Percentiles rank a stretch among this genome's conserved stretches.
phyloP scores from a whole-genome alignment of 2,888 invertebrate species.

The Hypomecis atomaria region DNA sequence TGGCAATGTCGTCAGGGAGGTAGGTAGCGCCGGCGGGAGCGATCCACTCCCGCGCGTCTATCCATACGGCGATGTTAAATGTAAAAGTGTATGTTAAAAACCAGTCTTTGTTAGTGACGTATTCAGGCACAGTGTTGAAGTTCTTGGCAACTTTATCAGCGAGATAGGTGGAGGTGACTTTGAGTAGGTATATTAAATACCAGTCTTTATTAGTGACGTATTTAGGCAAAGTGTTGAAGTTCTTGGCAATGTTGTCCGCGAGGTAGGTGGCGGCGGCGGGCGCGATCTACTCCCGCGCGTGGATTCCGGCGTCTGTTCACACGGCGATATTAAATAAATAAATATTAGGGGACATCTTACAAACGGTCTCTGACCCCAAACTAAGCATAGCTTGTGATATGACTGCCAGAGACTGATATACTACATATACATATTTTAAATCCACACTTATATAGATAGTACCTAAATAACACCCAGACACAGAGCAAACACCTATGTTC shows the following conservation, averaged over 20 bases:
- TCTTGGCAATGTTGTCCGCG: slow-evolving; percentile 88
- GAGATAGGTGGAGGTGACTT: too few species aligned
- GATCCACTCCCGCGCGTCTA: slow-evolving; percentile 95
- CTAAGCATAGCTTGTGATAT: too few species aligned
- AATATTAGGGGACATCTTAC: too few species aligned
- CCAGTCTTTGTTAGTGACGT: too few species aligned
- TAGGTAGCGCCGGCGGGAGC: slow-evolving; percentile 92
- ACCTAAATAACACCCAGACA: too few species aligned
- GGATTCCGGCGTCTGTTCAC: slow-evolving; percentile 93
- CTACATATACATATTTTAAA: too few species aligned
- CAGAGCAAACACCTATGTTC: too few species aligned
- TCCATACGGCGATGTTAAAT: slow-evolving; percentile 89
- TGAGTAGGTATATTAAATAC: too few species aligned
- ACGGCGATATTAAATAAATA: slow-evolving; percentile 87
- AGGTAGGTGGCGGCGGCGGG: slow-evolving; percentile 92
- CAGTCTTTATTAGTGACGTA: slow-evolving; percentile 92
- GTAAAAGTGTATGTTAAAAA: slow-evolving; percentile 47
- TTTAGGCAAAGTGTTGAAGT: slow-evolving; percentile 86
- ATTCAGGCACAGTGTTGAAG: too few species aligned
- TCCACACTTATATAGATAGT: too few species aligned
- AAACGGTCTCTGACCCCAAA: too few species aligned
- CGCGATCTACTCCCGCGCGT: slow-evolving; percentile 95
- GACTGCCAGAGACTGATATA: too few species aligned
- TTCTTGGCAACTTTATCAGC: slow-evolving; percentile 88
- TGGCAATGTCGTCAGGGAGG: slow-evolving; percentile 88